Evolutionary conservation across 2,113 vertebrate genomes (phyloP).

Genomic region (Aspiorhynchus laticeps): DNA sequence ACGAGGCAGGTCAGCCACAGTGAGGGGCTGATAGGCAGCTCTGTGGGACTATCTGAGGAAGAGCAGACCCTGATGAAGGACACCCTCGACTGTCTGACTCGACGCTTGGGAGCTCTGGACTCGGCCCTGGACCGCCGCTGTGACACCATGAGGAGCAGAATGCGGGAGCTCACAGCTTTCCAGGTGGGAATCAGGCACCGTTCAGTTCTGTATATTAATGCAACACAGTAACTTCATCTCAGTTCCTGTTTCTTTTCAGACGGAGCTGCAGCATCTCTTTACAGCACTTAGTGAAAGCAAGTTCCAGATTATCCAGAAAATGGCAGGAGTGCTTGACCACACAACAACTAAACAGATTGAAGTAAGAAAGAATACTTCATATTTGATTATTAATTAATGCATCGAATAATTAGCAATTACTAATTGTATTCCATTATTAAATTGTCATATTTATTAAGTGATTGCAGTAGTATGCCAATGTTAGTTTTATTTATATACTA

Average conservation of each 20-base stretch:
- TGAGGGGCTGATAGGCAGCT: slow-evolving; percentile 77
- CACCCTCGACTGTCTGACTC: slow-evolving; percentile 82
- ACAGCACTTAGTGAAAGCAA: slow-evolving; percentile 86
- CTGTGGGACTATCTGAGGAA: slow-evolving; percentile 72
- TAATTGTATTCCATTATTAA: background rate
- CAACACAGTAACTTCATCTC: background rate
- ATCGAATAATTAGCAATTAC: background rate
- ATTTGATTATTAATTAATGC: background rate
- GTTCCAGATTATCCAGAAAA: slow-evolving; percentile 86
- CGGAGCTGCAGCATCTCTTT: slow-evolving; percentile 87
- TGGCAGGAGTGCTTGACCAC: slow-evolving; percentile 80
- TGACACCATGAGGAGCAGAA: slow-evolving; percentile 82
- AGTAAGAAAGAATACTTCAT: slow-evolving; percentile 69
- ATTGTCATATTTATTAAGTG: background rate
- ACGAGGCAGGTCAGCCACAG: slow-evolving; percentile 82
- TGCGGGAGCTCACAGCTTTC: slow-evolving; percentile 85
- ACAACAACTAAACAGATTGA: slow-evolving; percentile 89
- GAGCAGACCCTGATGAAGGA: slow-evolving; percentile 84
- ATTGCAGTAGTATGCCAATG: background rate
- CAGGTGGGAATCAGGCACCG: slow-evolving; percentile 76
- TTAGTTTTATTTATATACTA: background rate
- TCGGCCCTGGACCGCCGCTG: slow-evolving; percentile 84
- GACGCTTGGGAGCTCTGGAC: slow-evolving; percentile 80
- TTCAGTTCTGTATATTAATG: background rate
- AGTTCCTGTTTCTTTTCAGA: slow-evolving; percentile 71